Evolutionary conservation across 2,888 invertebrate genomes (phyloP).

Genomic region (Podotricha telesiphe): DNA sequence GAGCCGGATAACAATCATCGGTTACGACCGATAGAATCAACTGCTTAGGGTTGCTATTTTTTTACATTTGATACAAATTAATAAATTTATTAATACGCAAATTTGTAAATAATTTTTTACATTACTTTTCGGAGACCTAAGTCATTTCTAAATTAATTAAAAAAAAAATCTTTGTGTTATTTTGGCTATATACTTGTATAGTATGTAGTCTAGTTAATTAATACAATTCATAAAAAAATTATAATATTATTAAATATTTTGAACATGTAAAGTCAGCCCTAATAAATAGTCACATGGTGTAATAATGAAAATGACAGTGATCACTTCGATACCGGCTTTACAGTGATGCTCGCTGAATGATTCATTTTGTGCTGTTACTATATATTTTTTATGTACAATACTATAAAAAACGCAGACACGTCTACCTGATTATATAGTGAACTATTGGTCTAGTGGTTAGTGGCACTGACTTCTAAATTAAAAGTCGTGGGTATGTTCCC

Average conservation of each 20-base stretch:
- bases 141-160: too few species aligned
- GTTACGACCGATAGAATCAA: conserved; percentile 25
- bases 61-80: background rate
- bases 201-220: background rate
- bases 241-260: background rate
- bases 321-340: conserved; percentile 35
- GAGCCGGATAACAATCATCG: conserved; percentile 29
- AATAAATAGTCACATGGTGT: conserved; percentile 13
- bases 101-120: too few species aligned
- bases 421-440: background rate
- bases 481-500: background rate
- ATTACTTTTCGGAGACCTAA: too few species aligned
- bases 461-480: background rate
- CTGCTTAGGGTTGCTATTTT: conserved; percentile 25
- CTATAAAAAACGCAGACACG: background rate
- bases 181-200: background rate
- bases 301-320: conserved; percentile 36
- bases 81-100: too few species aligned
- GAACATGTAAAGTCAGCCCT: conserved; percentile 19
- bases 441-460: background rate
- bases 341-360: conserved; percentile 30
- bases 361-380: conserved; percentile 22
- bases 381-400: conserved; percentile 22
- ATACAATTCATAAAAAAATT: background rate
- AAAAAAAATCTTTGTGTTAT: background rate